Evolutionary conservation across 2,113 vertebrate species (phyloP), one percentile per base, ranked within the genome.

Genomic region (Grallaria varia): DNA sequence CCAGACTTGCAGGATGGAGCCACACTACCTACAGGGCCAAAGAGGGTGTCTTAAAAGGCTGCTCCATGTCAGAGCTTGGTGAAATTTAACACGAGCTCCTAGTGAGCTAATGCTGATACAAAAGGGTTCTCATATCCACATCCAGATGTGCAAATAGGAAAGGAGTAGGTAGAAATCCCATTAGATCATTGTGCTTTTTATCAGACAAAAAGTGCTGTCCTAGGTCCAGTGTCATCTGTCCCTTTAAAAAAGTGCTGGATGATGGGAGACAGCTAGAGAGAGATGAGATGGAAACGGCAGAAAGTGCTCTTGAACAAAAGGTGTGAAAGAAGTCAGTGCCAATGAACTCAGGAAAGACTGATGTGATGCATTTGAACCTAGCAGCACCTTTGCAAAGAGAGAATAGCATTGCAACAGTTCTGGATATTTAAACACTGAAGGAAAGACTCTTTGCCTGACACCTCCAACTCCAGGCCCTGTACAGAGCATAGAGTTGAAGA

Each of bases 121-220:
- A 64, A 92, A 66, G 45, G 19, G 27, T 75, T 25, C 44, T 30
- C 33, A 23, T 42, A 6, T 4, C 28, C 55, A 39, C 14, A 14
- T 30, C 53, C 0, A 3, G 28, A 37, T 71, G 22, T 78, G 47
- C 39, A 81, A 75, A 52, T 17, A 44, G 45, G 47, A 87, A 71
- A 80, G 55, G 27, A 17, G 6, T 39, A 40, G 33, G 63, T 23
- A 84, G 50, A 67, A 77, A 64, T 69, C 52, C 50, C 21, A 15
- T 74, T 58, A 35, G 14, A 14, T 60, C 0, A 0, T 6, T 47
- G 19, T 0, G 2, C 27, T 69, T 82, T 74, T 60, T 35, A 35
- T 55, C 23, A 73, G 53, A 23, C 16, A n/a, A n/a, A 56, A 86
- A 37, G 14, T 40, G 17, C 12, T 80, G 23, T 64, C n/a, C 28